These are phyloP conservation scores for Ernsta delagoae DNA, from an alignment of 2,888 invertebrate species.

Conservation along the genomic window DNA sequence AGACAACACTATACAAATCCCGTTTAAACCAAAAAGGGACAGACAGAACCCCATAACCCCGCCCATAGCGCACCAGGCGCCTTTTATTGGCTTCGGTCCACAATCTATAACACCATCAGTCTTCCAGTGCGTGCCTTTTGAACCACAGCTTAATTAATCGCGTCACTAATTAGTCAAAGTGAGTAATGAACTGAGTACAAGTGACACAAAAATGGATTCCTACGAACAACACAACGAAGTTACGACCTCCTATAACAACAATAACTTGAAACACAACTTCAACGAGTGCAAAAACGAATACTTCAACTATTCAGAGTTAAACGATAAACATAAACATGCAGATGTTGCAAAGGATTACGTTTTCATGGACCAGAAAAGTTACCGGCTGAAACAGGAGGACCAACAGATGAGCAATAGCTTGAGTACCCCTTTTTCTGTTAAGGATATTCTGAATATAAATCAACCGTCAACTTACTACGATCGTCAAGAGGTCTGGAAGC, in stretches of 20 bases:
- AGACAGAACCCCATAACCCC: constrained; percentile 55
- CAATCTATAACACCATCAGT: constrained; percentile 75
- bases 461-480: constrained; percentile 67
- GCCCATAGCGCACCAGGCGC: constrained; percentile 60
- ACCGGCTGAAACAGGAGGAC: constrained; percentile 63
- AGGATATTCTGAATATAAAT: constrained; percentile 72
- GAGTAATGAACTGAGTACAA: constrained; percentile 57
- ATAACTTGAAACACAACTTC: constrained; percentile 63
- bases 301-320: constrained; percentile 54
- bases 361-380: constrained; percentile 55
- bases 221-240: constrained; percentile 75
- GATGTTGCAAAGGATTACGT: constrained; percentile 50
- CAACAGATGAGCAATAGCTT: constrained; percentile 50
- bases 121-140: constrained; percentile 68
- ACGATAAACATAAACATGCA: constrained; percentile 51
- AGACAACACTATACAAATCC: constrained; percentile 45
- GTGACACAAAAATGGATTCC: constrained; percentile 61
- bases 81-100: constrained; percentile 71
- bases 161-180: constrained; percentile 53
- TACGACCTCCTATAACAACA: constrained; percentile 67
- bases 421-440: constrained; percentile 74
- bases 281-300: constrained; percentile 66
- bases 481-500: constrained; percentile 66
- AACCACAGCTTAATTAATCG: constrained; percentile 66
- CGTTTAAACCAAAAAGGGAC: constrained; percentile 49